phyloP scores from a whole-genome alignment of 1,140 invertebrate genomes.

The Macrobrachium rosenbergii region DNA sequence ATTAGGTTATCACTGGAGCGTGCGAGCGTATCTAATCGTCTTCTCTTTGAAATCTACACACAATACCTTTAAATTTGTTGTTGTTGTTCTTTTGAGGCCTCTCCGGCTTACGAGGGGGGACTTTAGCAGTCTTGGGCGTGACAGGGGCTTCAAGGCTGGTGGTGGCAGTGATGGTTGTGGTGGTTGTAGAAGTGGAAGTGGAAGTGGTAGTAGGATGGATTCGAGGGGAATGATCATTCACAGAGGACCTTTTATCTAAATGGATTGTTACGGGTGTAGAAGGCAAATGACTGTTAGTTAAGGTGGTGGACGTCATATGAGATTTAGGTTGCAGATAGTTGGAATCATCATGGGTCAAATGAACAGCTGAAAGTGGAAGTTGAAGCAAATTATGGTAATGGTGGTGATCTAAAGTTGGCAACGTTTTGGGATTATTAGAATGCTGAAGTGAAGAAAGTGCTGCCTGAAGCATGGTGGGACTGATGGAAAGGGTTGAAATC shows the following conservation, averaged over 20 bases:
- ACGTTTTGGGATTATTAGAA: constrained; percentile 33
- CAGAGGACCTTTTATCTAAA: neutral
- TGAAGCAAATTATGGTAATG: constrained; percentile 58
- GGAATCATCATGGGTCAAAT: constrained; percentile 51
- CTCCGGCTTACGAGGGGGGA: constrained; percentile 58
- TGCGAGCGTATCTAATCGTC: constrained; percentile 46
- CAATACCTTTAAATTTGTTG: constrained; percentile 58
- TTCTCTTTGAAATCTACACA: constrained; percentile 41
- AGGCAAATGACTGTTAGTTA: constrained; percentile 31
- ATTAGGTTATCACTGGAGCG: constrained; percentile 36
- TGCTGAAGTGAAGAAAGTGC: constrained; percentile 51
- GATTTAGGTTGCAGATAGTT: constrained; percentile 60
- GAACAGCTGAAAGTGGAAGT: constrained; percentile 45
- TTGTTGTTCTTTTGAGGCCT: constrained; percentile 60
- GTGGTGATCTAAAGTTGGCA: constrained; percentile 34
- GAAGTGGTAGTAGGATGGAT: constrained; percentile 27
- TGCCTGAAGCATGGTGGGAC: constrained; percentile 52
- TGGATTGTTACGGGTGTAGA: constrained; percentile 19
- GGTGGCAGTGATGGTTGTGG: constrained; percentile 47
- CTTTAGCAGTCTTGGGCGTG: constrained; percentile 53
- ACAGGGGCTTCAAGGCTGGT: constrained; percentile 35
- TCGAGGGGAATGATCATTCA: neutral
- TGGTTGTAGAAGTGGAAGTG: constrained; percentile 25
- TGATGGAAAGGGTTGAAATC: constrained; percentile 44
- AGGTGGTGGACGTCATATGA: constrained; percentile 36